Conservation (phyloP, 2,113 vertebrate species). For the Pachyramphus minor region DNA sequence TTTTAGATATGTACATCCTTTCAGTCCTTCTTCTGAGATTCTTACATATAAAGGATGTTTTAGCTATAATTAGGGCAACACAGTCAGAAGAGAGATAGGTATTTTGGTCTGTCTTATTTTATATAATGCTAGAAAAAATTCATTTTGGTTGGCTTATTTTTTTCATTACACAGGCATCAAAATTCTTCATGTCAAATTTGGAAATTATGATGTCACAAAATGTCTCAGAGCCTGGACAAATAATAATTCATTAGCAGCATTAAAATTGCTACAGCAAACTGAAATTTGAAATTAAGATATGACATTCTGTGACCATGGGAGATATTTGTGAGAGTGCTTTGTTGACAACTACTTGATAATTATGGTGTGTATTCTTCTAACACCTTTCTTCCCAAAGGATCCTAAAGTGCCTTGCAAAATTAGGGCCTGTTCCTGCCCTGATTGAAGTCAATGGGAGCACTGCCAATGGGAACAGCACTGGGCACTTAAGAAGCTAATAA, state of each 20-base stretch:
- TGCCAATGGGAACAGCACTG: conserved; percentile 51
- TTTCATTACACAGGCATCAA: background rate
- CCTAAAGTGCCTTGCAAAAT: conserved; percentile 58
- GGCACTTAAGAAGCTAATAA: conserved; percentile 57
- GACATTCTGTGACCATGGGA: background rate
- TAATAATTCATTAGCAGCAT: background rate
- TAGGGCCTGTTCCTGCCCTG: conserved; percentile 45
- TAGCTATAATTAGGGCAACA: background rate
- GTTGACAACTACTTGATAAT: conserved; percentile 27
- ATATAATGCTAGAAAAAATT: background rate
- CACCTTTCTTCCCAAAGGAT: conserved; percentile 50
- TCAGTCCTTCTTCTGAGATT: background rate
- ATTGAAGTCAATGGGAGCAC: conserved; percentile 53
- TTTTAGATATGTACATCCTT: background rate
- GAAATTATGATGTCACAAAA: background rate
- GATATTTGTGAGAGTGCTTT: conserved; percentile 14
- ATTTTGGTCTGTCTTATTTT: background rate
- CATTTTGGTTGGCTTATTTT: background rate
- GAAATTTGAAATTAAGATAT: conserved; percentile 23
- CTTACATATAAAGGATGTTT: background rate
- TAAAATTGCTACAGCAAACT: conserved; percentile 11
- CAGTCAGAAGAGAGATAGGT: background rate
- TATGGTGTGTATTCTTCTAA: conserved; percentile 34
- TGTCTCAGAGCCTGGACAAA: background rate
- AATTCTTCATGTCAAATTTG: background rate